Base-by-base conservation (phyloP, 2,797 vertebrate species). In the Neostethus bicornis region DNA sequence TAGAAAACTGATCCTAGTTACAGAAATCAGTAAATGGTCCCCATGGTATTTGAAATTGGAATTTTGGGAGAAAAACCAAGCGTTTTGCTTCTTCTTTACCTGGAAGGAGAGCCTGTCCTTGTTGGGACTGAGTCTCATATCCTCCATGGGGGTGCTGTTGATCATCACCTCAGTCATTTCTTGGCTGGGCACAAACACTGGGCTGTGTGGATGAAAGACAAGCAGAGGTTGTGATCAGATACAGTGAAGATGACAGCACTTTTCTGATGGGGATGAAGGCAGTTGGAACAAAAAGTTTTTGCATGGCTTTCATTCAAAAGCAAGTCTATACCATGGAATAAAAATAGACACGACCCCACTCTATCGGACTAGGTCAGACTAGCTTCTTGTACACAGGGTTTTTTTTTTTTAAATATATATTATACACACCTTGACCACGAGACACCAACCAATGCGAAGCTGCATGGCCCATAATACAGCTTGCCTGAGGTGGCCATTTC, bases 101-200 rank as follows among this genome's bases (percentile, higher is more conserved):
- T 98, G 97, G 71, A 96, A 98, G 2, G 95, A 94, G 67, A 95
- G 92, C 44, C 95, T 92, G 35, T 97, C 96, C 91, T 99, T 98
- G 87, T 93, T 92, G 73, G 95, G 94, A 70, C 83, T 98, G 83
- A 99, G 94, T 75, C 94, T 94, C 16, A 98, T 96, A 79, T 98
- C 95, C 49, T 98, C 96, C 92, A 97, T 97, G 66, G 95, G 89
- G 73, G 94, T 90, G 80, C 91, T 89, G 87, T 61, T 97, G 92
- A 98, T 96, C 93, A 98, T 97, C 91, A 98, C 95, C 86, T 98
- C 96, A 85, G 97, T 98, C 97, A 98, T 99, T 70, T 96, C 91
- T 89, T 87, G 90, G 65, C 91, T 85, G 88, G 92, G 89, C 90
- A 95, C 90, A 85, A 94, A 96, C 91, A 93, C 94, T 84, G 95